These are phyloP conservation scores for Epinotia ramella DNA, from an alignment of 2,888 invertebrate species.

Conservation along the genomic window DNA sequence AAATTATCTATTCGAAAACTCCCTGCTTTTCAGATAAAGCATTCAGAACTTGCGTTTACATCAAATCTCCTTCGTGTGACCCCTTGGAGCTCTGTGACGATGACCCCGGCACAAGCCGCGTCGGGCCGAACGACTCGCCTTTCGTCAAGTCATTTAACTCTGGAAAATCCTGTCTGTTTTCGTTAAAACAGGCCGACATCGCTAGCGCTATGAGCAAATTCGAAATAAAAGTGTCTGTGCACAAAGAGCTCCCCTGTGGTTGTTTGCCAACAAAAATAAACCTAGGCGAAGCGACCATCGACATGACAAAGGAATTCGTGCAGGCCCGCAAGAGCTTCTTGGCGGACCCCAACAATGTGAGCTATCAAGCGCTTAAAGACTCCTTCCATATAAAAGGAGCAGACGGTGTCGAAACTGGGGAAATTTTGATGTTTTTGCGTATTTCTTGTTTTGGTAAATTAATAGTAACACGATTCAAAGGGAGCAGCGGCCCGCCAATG, in stretches of 20 bases:
- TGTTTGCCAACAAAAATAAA: conserved; percentile 87
- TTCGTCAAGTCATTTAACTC: conserved; percentile 83
- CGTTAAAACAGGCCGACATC: conserved; percentile 84
- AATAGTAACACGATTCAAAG: conserved; percentile 88
- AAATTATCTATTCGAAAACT: conserved; percentile 71
- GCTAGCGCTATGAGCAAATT: conserved; percentile 81
- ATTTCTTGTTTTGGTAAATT: conserved; percentile 88
- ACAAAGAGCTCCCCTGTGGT: conserved; percentile 86
- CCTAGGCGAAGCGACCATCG: conserved; percentile 85
- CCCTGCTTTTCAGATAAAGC: conserved; percentile 78
- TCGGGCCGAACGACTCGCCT: conserved; percentile 70
- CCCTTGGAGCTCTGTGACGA: conserved; percentile 87
- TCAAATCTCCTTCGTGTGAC: conserved; percentile 85
- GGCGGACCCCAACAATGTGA: conserved; percentile 76
- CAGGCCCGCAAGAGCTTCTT: conserved; percentile 81
- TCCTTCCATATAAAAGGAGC: conserved; percentile 83
- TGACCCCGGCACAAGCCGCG: conserved; percentile 74
- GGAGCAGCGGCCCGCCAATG: conserved; percentile 63
- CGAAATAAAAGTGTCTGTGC: conserved; percentile 84
- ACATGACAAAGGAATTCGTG: conserved; percentile 86
- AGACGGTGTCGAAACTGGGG: conserved; percentile 82
- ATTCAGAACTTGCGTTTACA: conserved; percentile 86
- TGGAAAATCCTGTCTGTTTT: conserved; percentile 89
- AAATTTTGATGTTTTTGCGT: conserved; percentile 86
- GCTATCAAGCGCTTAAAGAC: conserved; percentile 86